These are phyloP conservation scores for Leptura quadrifasciata DNA, from an alignment of 2,888 invertebrate genomes.

Conservation along the genomic window DNA sequence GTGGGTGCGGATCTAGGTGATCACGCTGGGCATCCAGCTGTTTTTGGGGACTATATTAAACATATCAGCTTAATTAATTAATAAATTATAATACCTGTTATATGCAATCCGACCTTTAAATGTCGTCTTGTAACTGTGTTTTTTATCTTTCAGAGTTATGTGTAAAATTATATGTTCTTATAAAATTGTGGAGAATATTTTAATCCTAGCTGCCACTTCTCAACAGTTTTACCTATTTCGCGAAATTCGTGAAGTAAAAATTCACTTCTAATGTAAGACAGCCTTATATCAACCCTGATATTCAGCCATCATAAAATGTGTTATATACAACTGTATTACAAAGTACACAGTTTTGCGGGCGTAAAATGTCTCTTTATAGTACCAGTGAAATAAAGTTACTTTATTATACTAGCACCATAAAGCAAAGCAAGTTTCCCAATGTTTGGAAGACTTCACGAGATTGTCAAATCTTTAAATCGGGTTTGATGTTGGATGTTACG, in stretches of 20 bases:
- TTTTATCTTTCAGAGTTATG: constrained; percentile 70
- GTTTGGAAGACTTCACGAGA: too few species aligned
- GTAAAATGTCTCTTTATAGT: too few species aligned
- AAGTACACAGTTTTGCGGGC: too few species aligned
- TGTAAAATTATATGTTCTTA: constrained; percentile 70
- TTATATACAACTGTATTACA: too few species aligned
- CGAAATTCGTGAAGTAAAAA: background rate
- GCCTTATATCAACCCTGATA: too few species aligned
- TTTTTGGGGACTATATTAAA: constrained; percentile 81
- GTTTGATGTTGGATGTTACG: too few species aligned
- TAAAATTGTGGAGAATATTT: constrained; percentile 65
- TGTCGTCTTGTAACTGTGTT: constrained; percentile 74
- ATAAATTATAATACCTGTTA: constrained; percentile 75
- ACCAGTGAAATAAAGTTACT: too few species aligned
- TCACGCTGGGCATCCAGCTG: constrained; percentile 71
- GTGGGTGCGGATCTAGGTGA: constrained; percentile 73
- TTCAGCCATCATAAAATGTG: too few species aligned
- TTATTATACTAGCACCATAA: too few species aligned
- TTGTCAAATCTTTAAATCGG: too few species aligned
- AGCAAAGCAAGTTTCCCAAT: too few species aligned
- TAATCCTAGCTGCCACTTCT: constrained; percentile 43
- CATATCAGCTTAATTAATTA: constrained; percentile 83
- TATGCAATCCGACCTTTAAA: constrained; percentile 75
- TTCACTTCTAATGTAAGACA: too few species aligned
- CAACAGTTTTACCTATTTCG: constrained; percentile 38